Base-by-base conservation (phyloP, 1,140 invertebrate genomes). In the Ceratoteleas bidentatus region DNA sequence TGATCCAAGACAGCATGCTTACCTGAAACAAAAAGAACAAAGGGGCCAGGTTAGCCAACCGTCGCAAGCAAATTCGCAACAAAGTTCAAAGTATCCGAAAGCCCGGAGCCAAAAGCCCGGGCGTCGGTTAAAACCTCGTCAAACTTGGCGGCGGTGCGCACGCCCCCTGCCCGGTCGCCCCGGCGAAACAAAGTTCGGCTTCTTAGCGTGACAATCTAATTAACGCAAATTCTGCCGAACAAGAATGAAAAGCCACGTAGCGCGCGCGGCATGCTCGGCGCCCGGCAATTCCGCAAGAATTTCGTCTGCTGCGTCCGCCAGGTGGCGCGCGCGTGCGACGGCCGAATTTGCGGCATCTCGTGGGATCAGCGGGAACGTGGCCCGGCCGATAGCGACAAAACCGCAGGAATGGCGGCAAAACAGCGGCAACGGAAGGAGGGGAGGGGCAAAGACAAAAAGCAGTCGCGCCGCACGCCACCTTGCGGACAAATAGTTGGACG, bases 131-230 rank as follows among this genome's bases (percentile, higher is more conserved):
- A n/a, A n/a, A n/a, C n/a, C n/a, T n/a, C n/a, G n/a, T n/a, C n/a
- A n/a, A n/a, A n/a, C n/a, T n/a, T n/a, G n/a, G n/a, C n/a, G n/a
- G n/a, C n/a, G n/a, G n/a, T n/a, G n/a, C 10, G 43, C 7, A n/a
- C n/a, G n/a, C 52, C n/a, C 49, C 57, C 49, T 6, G 15, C 13
- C 53, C 14, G n/a, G 40, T 24, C 0, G 9, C 9, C 57, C 8
- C n/a, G 3, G 8, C 8, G 16, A n/a, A 64, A 72, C 58, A 57
- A 75, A 65, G 43, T 75, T 75, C 36, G 36, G 56, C 73, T 76
- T 69, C 64, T 76, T 68, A 68, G 64, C 73, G 64, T 69, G 73
- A 76, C 73, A 62, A 76, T 62, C 64, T 76, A 76, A 76, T 76
- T 76, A 76, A 68, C 64, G 64, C 57, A 76, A 76, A 68, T 68